Base-by-base conservation (phyloP, 2,888 invertebrate species). In the Oligia strigilis region DNA sequence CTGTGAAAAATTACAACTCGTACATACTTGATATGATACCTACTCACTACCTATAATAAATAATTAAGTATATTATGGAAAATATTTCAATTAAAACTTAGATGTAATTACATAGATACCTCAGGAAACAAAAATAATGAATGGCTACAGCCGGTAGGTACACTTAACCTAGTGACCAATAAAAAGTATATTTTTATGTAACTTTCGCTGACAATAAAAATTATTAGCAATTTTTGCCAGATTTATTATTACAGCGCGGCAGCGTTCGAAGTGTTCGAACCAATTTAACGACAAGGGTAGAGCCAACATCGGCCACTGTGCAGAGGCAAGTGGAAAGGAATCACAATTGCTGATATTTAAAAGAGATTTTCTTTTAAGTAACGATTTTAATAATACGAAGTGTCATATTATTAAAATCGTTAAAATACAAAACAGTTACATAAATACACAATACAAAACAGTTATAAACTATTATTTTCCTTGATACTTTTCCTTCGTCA, bases 1-100 rank as follows among this genome's bases (percentile, higher is more conserved):
- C 93, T 89, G 93, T 92, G 91, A 92, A 94, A 94, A 93, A 92
- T 19, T 88, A 88, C 82, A 89, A 90, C 83, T 87, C 80, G 83
- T 83, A 84, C 72, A 81, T 82, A 81, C 72, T 72, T 69, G 36
- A 43, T 74, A 73, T 60, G 43, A 62, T 67, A 73, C 46, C 36
- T 78, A 62, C 55, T 69, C 23, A 81, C 52, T 55, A 84, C 29
- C n/a, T 19, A 11, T 36, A 72, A 60, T 80, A 62, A 64, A 72
- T 69, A 43, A 40, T 62, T 62, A 60, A 78, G n/a, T 46, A 29
- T 46, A 58, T 46, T 8, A 43, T 17, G 11, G 17, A 29, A n/a
- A 43, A 72, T 14, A 62, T 36, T 75, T 67, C 2, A 19, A 52
- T n/a, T 46, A 69, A 19, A 70, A 71, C 29, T 71, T 71, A 29